These are phyloP conservation scores for Megathymus violae DNA, from an alignment of 1,140 invertebrate genomes.

Conservation along the genomic window DNA sequence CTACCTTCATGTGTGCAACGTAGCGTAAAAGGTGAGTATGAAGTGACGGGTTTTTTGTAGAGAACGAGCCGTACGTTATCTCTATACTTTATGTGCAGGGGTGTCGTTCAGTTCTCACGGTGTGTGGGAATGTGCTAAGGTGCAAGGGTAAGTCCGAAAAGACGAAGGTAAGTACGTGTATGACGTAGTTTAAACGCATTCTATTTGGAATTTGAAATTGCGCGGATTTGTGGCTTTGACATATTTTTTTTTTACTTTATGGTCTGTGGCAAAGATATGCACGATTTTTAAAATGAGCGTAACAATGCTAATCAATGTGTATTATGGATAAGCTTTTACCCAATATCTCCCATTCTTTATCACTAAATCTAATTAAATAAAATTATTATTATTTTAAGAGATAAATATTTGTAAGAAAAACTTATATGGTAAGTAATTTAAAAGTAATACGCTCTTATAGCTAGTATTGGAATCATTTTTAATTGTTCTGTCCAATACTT, in stretches of 20 bases:
- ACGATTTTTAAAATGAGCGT: too few species aligned
- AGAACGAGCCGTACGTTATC: conserved; percentile 43
- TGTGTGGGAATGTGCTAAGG: conserved; percentile 79
- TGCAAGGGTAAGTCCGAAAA: conserved; percentile 58
- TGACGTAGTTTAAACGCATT: conserved; percentile 16
- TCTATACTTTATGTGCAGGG: conserved; percentile 63
- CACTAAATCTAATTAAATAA: too few species aligned
- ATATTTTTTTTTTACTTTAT: not conserved
- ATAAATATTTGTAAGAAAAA: too few species aligned
- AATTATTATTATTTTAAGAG: too few species aligned
- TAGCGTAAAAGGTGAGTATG: conserved; percentile 64
- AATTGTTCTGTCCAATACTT: too few species aligned
- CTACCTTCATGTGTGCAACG: conserved; percentile 56
- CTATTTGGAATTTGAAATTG: conserved; percentile 12
- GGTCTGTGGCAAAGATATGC: not conserved
- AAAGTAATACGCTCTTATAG: too few species aligned
- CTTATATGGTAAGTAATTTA: too few species aligned
- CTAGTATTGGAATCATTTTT: too few species aligned
- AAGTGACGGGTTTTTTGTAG: conserved; percentile 47
- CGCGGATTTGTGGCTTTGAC: conserved; percentile 4
- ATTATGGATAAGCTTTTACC: too few species aligned
- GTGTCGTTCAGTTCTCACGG: conserved; percentile 69
- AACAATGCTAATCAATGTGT: too few species aligned
- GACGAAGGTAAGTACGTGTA: not conserved
- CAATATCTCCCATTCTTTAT: too few species aligned